Evolutionary conservation across 1,140 invertebrate species (phyloP).

Genomic region (Holcopasites calliopsidis): DNA sequence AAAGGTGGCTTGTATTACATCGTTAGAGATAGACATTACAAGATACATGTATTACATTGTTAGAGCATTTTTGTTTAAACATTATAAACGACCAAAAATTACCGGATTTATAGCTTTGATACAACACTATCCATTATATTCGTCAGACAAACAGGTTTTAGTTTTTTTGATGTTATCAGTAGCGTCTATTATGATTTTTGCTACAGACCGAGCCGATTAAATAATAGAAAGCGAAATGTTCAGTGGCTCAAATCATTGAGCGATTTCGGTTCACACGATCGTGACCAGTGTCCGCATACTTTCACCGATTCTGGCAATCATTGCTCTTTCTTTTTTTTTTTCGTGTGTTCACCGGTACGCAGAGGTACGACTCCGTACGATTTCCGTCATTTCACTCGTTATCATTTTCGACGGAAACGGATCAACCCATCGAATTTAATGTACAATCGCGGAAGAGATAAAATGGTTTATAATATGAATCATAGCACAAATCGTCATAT

Average conservation of each 20-base stretch:
- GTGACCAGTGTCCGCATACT: conserved; percentile 21
- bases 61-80: no score
- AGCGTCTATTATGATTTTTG: background rate
- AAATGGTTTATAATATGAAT: no score
- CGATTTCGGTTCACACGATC: conserved; percentile 14
- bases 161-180: background rate
- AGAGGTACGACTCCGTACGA: background rate
- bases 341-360: background rate
- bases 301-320: conserved; percentile 1
- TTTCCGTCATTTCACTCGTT: background rate
- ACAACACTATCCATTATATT: no score
- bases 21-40: no score
- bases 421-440: no score
- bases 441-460: no score
- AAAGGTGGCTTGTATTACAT: no score
- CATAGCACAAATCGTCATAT: background rate
- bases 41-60: no score
- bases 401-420: background rate
- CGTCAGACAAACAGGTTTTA: no score
- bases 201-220: conserved; percentile 4
- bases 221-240: conserved; percentile 12
- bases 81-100: no score
- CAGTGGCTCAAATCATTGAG: background rate
- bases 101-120: no score
- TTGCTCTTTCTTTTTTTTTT: background rate